Evolutionary conservation across 37 sponge, comb jelly and placozoan species (phyloP).

Genomic region (Agelas oroides): DNA sequence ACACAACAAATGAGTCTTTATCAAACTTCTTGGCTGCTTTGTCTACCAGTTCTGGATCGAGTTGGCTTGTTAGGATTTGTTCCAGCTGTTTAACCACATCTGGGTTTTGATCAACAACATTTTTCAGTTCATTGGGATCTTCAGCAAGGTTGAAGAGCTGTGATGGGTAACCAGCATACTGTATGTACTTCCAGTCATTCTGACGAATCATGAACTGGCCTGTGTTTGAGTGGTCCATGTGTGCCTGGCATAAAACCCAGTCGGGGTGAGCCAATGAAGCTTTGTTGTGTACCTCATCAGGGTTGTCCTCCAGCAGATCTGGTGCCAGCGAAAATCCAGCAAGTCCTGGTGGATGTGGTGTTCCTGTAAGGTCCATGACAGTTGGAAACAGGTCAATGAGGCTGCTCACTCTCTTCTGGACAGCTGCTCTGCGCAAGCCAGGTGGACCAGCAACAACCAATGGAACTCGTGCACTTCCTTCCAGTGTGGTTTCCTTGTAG

Average conservation of each 20-base stretch:
- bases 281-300: neutral
- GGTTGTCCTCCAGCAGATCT: neutral
- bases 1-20: constrained; percentile 3
- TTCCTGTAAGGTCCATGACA: constrained; percentile 16
- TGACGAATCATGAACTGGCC: constrained; percentile 31
- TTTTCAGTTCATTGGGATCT: constrained; percentile 20
- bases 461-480: constrained; percentile 25
- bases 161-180: constrained; percentile 15
- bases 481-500: constrained; percentile 24
- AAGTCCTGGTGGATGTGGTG: neutral
- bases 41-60: constrained; percentile 15
- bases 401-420: neutral
- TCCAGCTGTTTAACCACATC: constrained; percentile 19
- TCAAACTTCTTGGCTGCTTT: constrained; percentile 15
- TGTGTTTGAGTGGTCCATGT: constrained; percentile 19
- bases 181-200: constrained; percentile 19
- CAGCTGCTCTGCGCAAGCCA: neutral
- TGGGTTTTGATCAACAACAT: neutral
- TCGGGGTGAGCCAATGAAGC: neutral
- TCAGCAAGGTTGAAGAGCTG: constrained; percentile 30
- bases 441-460: constrained; percentile 20
- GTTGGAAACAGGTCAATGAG: constrained; percentile 34
- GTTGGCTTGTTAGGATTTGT: neutral
- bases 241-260: constrained; percentile 13
- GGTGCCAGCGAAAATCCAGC: constrained; percentile 16